These are phyloP conservation scores for Dicycla oo DNA, from an alignment of 2,888 invertebrate species.

Conservation along the genomic window DNA sequence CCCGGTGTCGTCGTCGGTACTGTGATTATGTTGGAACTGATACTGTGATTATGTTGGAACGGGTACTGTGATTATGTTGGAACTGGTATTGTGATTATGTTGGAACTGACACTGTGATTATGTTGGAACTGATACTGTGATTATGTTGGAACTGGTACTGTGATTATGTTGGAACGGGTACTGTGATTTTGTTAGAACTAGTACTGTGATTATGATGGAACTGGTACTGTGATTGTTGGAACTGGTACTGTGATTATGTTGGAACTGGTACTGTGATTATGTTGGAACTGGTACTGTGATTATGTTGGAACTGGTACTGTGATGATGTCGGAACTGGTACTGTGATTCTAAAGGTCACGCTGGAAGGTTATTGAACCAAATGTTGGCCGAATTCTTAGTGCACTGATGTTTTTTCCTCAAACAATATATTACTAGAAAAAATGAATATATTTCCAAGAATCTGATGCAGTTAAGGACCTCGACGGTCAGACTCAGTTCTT, in stretches of 20 bases:
- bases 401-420: neutral
- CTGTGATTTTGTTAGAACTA: constrained; percentile 16
- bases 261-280: too few relatives aligned
- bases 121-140: constrained; percentile 13
- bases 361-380: neutral
- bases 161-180: too few relatives aligned
- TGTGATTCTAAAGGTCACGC: neutral
- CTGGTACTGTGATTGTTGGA: neutral
- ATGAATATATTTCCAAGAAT: neutral
- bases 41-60: too few relatives aligned
- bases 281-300: constrained; percentile 14
- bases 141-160: too few relatives aligned
- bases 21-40: constrained; percentile 13
- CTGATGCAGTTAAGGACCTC: neutral
- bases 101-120: too few relatives aligned
- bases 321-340: constrained; percentile 9
- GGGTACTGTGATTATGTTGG: neutral
- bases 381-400: neutral
- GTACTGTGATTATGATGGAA: too few relatives aligned
- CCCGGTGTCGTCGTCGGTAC: constrained; percentile 13
- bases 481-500: neutral
- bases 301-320: constrained; percentile 12
- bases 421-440: neutral
- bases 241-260: too few relatives aligned
- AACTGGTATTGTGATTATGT: too few relatives aligned